Conservation (phyloP, 2,888 invertebrate species). For the Patella pellucida region DNA sequence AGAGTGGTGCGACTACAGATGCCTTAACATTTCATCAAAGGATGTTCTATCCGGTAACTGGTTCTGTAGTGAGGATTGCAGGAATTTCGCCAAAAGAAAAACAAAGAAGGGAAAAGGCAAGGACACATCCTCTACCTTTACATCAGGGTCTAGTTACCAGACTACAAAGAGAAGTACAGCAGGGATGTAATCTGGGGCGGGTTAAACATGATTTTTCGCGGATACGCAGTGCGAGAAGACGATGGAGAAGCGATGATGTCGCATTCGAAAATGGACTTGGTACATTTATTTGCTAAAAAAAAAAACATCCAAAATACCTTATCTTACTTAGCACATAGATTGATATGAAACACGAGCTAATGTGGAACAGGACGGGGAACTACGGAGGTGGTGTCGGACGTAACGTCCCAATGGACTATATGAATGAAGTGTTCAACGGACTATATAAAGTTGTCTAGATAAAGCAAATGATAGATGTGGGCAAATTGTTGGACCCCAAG, state of each 20-base stretch:
- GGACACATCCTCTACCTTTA: background rate
- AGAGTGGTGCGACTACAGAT: slow-evolving; percentile 30
- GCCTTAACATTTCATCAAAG: background rate
- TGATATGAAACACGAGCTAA: background rate
- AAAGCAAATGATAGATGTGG: no score
- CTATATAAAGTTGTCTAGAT: no score
- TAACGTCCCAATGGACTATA: no score
- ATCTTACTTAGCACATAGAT: slow-evolving; percentile 35
- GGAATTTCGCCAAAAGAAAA: slow-evolving; percentile 3
- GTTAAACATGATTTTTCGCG: slow-evolving; percentile 35
- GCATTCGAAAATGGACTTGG: slow-evolving; percentile 32
- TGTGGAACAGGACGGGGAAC: background rate
- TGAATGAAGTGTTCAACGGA: no score
- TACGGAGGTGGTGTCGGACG: no score
- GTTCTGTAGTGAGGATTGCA: slow-evolving; percentile 34
- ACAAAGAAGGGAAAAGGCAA: background rate
- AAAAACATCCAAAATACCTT: slow-evolving; percentile 34
- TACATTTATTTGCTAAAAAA: slow-evolving; percentile 6
- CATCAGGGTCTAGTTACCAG: background rate
- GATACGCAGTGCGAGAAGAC: slow-evolving; percentile 42
- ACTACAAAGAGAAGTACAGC: slow-evolving; percentile 29
- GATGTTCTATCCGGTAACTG: slow-evolving; percentile 32
- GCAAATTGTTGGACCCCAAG: no score
- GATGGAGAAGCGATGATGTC: slow-evolving; percentile 43
- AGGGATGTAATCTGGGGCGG: slow-evolving; percentile 35